phyloP scores from a whole-genome alignment of 2,797 vertebrate genomes.

The Pelodytes ibericus region DNA sequence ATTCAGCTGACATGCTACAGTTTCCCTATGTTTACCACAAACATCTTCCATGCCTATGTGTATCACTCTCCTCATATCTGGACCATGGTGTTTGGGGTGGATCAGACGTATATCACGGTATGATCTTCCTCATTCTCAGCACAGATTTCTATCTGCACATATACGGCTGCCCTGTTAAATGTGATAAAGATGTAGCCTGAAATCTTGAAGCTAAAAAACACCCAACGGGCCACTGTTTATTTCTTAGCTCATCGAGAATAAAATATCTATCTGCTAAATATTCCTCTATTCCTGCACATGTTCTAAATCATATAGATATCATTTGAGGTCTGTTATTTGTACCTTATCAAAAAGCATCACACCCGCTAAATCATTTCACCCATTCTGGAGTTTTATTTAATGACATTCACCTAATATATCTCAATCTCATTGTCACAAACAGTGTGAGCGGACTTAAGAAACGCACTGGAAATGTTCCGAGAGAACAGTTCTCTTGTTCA shows the following conservation, averaged over 20 bases:
- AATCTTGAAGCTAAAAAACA: conserved; percentile 12
- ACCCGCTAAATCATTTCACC: conserved; percentile 33
- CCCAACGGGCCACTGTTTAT: conserved; percentile 13
- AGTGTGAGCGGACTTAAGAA: conserved; percentile 24
- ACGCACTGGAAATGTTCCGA: conserved; percentile 1
- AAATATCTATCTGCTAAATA: conserved; percentile 30
- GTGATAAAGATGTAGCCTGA: conserved; percentile 9
- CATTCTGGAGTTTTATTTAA: conserved; percentile 27
- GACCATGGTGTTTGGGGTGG: too few relatives aligned
- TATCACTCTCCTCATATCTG: too few relatives aligned
- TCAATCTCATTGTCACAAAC: conserved; percentile 40
- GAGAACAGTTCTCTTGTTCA: conserved; percentile 12
- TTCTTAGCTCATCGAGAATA: conserved; percentile 27
- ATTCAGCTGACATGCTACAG: too few relatives aligned
- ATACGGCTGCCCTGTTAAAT: conserved; percentile 11
- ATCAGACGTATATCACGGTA: background rate
- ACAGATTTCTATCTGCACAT: conserved; percentile 5
- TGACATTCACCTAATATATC: conserved; percentile 33
- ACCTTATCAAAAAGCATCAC: conserved; percentile 37
- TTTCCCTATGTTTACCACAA: too few relatives aligned
- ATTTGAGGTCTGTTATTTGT: conserved; percentile 39
- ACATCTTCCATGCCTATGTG: too few relatives aligned
- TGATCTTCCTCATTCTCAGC: background rate
- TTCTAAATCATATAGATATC: conserved; percentile 37
- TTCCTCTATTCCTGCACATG: conserved; percentile 10